Evolutionary conservation across 2,113 vertebrate genomes (phyloP).

Genomic region (Hemiscyllium ocellatum): DNA sequence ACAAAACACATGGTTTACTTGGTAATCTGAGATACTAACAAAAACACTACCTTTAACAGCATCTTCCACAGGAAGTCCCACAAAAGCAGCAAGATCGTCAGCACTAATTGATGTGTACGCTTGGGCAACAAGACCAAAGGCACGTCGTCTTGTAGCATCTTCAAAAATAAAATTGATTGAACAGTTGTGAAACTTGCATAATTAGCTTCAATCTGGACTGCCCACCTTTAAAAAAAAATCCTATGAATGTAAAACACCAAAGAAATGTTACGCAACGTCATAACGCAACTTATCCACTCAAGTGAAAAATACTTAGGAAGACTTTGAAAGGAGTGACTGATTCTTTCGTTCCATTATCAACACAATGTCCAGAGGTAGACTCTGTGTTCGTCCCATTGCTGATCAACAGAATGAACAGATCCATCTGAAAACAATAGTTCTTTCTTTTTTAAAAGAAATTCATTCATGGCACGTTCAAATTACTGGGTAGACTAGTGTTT

Average conservation of each 20-base stretch:
- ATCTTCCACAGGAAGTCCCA: constrained; percentile 89
- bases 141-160: constrained; percentile 81
- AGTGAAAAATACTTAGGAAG: not conserved
- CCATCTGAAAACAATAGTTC: not conserved
- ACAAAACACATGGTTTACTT: not conserved
- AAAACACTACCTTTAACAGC: constrained; percentile 78
- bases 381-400: not conserved
- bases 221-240: not conserved
- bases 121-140: constrained; percentile 85
- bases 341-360: not conserved
- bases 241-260: not conserved
- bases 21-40: not conserved
- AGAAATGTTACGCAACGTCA: not conserved
- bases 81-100: constrained; percentile 87
- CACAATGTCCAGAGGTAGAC: not conserved
- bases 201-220: not conserved
- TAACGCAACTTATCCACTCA: not conserved
- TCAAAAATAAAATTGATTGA: constrained; percentile 31
- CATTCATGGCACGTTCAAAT: too few relatives aligned
- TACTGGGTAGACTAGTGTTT: too few relatives aligned
- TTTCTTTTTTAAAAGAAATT: too few relatives aligned
- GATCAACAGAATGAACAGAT: too few relatives aligned
- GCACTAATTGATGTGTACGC: constrained; percentile 88
- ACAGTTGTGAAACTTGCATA: not conserved
- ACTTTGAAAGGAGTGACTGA: not conserved